These are phyloP conservation scores for Oncorhynchus gorbuscha DNA, from an alignment of 2,113 vertebrate genomes.

Conservation along the genomic window DNA sequence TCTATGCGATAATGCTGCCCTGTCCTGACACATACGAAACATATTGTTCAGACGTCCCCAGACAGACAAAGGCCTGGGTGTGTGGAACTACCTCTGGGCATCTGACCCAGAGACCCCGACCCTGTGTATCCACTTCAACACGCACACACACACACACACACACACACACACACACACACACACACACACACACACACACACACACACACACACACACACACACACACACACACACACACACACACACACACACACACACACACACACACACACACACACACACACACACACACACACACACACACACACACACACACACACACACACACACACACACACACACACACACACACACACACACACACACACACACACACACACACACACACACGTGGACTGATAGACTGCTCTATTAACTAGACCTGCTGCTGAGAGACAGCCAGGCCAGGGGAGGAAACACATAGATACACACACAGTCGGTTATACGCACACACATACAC, in stretches of 20 bases:
- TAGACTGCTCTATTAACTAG: conserved; percentile 16
- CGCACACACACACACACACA: neutral
- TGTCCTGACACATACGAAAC: neutral
- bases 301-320: neutral
- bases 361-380: neutral
- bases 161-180: neutral
- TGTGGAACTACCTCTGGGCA: conserved; percentile 4
- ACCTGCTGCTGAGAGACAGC: neutral
- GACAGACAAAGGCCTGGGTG: conserved; percentile 11
- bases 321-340: neutral
- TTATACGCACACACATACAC: neutral
- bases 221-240: neutral
- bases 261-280: too few species aligned
- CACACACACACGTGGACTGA: neutral
- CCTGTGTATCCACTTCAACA: neutral
- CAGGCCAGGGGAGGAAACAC: neutral
- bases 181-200: neutral
- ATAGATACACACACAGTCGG: neutral
- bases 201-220: neutral
- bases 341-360: neutral
- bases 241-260: neutral
- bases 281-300: neutral
- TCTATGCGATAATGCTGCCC: neutral
- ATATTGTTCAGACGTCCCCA: neutral
- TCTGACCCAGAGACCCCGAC: neutral